Evolutionary conservation across 2,113 vertebrate genomes (phyloP).

Genomic region (Mirza zaza): DNA sequence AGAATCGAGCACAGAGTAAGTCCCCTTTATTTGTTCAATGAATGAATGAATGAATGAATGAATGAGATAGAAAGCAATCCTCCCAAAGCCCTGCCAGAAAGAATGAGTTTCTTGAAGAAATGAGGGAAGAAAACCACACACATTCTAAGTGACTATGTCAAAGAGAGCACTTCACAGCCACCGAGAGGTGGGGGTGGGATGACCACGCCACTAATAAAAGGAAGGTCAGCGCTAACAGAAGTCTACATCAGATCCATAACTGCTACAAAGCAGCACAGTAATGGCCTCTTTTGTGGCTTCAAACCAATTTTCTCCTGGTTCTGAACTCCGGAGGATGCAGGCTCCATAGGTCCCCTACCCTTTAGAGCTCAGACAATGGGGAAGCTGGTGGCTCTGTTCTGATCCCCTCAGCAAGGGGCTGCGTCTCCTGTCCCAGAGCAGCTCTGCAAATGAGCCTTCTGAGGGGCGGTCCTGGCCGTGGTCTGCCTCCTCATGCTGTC

Average conservation of each 20-base stretch:
- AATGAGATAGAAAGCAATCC: neutral
- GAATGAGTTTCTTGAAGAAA: neutral
- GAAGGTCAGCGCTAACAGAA: neutral
- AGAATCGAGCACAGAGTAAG: neutral
- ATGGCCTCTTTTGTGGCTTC: neutral
- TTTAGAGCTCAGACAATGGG: neutral
- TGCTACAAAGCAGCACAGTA: neutral
- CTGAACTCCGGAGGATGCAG: neutral
- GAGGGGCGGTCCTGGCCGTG: rapidly evolving
- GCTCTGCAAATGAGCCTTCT: neutral
- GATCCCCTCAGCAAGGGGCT: neutral
- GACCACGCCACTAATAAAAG: neutral
- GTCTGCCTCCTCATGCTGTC: rapidly evolving
- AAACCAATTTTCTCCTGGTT: neutral
- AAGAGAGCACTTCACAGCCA: neutral
- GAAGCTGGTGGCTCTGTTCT: rapidly evolving
- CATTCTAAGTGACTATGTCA: neutral
- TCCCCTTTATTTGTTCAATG: neutral
- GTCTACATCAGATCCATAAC: neutral
- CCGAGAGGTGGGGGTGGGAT: neutral
- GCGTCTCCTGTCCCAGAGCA: neutral
- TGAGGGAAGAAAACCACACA: neutral
- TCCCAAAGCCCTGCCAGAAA: neutral
- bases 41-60: neutral
- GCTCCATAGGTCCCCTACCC: neutral